Conservation (phyloP, 2,113 vertebrate genomes). For the Crotalus helleri region DNA sequence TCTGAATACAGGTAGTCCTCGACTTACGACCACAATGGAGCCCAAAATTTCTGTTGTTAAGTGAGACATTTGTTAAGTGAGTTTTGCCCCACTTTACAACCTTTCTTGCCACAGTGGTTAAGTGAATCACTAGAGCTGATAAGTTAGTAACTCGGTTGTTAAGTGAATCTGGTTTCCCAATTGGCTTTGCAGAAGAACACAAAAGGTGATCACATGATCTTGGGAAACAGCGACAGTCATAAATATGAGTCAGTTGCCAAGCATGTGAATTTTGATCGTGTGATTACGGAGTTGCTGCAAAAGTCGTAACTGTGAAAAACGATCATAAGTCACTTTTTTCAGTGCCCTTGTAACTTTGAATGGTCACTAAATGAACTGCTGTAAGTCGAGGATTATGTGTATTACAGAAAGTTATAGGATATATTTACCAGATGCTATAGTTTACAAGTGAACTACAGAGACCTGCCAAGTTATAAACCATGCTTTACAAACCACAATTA, state of each 20-base stretch:
- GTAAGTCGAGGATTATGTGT: not conserved
- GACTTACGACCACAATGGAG: not conserved
- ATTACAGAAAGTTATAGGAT: not conserved
- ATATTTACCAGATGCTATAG: not conserved
- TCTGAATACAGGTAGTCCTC: not conserved
- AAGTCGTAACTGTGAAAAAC: not conserved
- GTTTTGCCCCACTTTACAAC: not conserved
- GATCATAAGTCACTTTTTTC: not conserved
- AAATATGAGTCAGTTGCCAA: not conserved
- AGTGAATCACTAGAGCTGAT: not conserved
- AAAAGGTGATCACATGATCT: not conserved
- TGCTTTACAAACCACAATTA: not conserved
- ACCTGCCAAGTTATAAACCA: not conserved
- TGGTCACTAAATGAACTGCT: not conserved
- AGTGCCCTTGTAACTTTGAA: not conserved
- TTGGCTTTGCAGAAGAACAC: not conserved
- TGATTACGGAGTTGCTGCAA: not conserved
- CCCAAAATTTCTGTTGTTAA: not conserved
- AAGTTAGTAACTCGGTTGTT: not conserved
- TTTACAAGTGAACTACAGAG: not conserved
- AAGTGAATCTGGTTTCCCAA: not conserved
- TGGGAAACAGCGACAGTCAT: not conserved
- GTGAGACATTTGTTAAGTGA: not conserved
- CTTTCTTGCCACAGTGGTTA: not conserved
- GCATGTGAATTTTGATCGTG: not conserved